Percentiles rank a stretch among this genome's conserved stretches.
Conservation (phyloP, 2,888 invertebrate species). For the Limnephilus lunatus region DNA sequence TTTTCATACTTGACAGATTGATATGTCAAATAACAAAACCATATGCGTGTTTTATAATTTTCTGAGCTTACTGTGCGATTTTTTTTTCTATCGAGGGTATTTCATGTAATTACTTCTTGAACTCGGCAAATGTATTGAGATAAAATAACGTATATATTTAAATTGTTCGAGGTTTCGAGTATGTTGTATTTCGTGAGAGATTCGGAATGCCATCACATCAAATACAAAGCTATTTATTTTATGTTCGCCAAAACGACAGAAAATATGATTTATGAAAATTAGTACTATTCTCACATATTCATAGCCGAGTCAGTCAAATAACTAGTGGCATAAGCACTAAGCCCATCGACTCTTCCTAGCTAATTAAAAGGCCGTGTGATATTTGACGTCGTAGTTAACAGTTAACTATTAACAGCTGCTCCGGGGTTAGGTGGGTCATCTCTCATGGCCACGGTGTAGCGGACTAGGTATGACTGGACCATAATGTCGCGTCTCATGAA, state of each 20-base stretch:
- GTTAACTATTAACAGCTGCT: neutral
- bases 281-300: neutral
- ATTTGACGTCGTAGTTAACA: neutral
- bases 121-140: too few relatives aligned
- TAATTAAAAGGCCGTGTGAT: conserved; percentile 18
- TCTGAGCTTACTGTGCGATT: too few relatives aligned
- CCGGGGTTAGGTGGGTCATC: conserved; percentile 13
- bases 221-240: neutral
- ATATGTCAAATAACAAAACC: too few relatives aligned
- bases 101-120: too few relatives aligned
- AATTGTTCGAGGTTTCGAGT: too few relatives aligned
- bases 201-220: too few relatives aligned
- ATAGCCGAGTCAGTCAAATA: neutral
- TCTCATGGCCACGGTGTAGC: neutral
- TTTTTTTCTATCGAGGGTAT: too few relatives aligned
- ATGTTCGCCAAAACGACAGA: neutral
- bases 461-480: neutral
- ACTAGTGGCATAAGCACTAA: neutral
- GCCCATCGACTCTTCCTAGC: neutral
- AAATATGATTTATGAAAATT: neutral
- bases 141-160: too few relatives aligned
- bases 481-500: neutral
- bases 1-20: too few relatives aligned
- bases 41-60: too few relatives aligned
- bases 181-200: too few relatives aligned